A percentile compares a stretch with the other conserved stretches of the same genome.
Evolutionary conservation across 1,140 invertebrate species (phyloP).

Genomic region (Drosophila prosaltans): DNA sequence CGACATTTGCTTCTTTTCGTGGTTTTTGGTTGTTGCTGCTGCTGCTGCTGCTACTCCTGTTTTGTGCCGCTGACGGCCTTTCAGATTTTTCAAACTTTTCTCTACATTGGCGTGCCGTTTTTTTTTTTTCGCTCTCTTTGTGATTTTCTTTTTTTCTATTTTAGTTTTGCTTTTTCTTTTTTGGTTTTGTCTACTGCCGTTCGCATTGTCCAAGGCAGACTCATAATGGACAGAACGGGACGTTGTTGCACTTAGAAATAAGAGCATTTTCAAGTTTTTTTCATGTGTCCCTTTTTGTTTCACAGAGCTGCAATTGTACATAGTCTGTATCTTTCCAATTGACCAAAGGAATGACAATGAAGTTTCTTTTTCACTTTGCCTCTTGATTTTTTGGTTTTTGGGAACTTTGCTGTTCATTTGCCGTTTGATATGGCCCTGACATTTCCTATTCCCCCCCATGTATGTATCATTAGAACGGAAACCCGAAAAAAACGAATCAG

Average conservation of each 20-base stretch:
- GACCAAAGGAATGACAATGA: conserved; percentile 33
- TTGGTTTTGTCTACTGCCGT: conserved; percentile 48
- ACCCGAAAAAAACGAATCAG: neutral
- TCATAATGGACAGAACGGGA: conserved; percentile 63
- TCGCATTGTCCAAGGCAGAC: conserved; percentile 57
- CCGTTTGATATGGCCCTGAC: neutral
- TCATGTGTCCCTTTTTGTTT: conserved; percentile 35
- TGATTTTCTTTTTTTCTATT: conserved; percentile 23
- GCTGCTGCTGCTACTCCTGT: neutral
- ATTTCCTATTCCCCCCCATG: neutral
- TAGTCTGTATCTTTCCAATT: conserved; percentile 21
- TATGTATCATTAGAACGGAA: neutral
- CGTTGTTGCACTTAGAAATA: conserved; percentile 43
- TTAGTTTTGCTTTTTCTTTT: conserved; percentile 22
- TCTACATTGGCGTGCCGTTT: conserved; percentile 1
- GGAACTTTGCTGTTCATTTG: conserved; percentile 29
- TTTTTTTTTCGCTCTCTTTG: conserved; percentile 16
- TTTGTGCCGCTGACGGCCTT: conserved; percentile 12
- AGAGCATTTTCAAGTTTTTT: conserved; percentile 39
- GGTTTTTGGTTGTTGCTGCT: conserved; percentile 1
- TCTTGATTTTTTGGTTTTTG: conserved; percentile 15
- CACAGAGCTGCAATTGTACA: neutral
- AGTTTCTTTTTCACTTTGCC: conserved; percentile 21
- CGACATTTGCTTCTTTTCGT: neutral
- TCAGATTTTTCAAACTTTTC: conserved; percentile 1